Evolutionary conservation across 35 echinoderm and acorn worm species (phyloP), one percentile per base, ranked within the genome.

Genomic region (Anneissia japonica): DNA sequence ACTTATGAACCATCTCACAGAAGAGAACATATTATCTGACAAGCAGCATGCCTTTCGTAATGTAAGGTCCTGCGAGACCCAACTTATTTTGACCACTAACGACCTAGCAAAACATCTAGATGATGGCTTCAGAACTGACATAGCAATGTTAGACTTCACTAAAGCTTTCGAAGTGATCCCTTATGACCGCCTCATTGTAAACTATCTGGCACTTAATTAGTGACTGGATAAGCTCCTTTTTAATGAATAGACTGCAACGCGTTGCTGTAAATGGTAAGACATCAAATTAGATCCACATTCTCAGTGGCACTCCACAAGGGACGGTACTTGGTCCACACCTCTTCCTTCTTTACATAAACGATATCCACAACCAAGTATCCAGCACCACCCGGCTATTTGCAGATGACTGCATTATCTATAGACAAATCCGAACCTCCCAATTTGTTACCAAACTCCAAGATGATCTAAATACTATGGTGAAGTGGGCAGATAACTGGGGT

Each of bases 151-250:
- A n/a, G 87, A 90, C 36, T 90, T 90, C 37, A 37, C 81, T 0
- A 90, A 90, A 79, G 87, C 88, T 30, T 84, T 84, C 55, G 88
- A 90, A 39, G 81, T 84, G 0, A 74, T 90, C 36, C 80, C 73
- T 1, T 64, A 90, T 26, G 32, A 85, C 19, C 37, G 80, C 7
- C 88, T 89, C 0, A 77, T 90, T 26, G 41, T 90, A 3, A 46
- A 90, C n/a, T n/a, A 30, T 7, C 74, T 10, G 26, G 7, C 33
- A 5, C 5, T 11, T 29, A 23, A 76, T 11, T 5, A 7, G n/a
- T n/a, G n/a, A n/a, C n/a, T n/a, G n/a, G n/a, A n/a, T n/a, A n/a
- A n/a, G n/a, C n/a, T n/a, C 46, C 31, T 74, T 34, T 37, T 26
- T 35, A 36, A 75, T 17, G 33, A 32, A 72, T 4, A 51, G 23